phyloP scores from a whole-genome alignment of 2,888 invertebrate genomes.

The Idaea aversata region DNA sequence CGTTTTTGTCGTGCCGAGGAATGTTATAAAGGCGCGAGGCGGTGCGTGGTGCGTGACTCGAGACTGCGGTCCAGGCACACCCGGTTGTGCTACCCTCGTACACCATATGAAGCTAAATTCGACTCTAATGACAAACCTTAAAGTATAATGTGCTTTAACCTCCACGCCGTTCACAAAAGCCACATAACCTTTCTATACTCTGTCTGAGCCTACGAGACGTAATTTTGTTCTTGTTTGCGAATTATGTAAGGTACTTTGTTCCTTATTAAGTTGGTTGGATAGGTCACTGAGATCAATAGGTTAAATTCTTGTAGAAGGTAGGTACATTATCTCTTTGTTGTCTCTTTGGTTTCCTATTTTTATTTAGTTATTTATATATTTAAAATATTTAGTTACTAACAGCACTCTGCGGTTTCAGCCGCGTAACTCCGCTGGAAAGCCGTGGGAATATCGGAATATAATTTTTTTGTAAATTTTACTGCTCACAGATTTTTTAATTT shows the following conservation, averaged over 20 bases:
- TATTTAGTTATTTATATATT: neutral
- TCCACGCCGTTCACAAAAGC: neutral
- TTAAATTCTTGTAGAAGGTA: neutral
- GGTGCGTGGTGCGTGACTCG: constrained; percentile 12
- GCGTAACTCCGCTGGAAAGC: too few species aligned
- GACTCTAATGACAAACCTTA: constrained; percentile 1
- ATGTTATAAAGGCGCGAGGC: constrained; percentile 5
- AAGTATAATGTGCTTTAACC: neutral
- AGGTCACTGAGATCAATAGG: constrained; percentile 2
- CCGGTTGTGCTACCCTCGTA: constrained; percentile 3
- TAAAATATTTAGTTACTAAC: too few species aligned
- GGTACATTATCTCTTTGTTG: neutral
- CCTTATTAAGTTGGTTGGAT: neutral
- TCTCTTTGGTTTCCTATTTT: neutral
- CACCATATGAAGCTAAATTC: neutral
- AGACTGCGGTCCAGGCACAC: constrained; percentile 3
- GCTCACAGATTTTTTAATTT: too few species aligned
- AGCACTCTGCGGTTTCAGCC: too few species aligned
- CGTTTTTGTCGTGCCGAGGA: constrained; percentile 14
- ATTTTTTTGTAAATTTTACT: too few species aligned
- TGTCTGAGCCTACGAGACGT: constrained; percentile 5
- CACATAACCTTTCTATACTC: neutral
- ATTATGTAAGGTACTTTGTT: constrained; percentile 2
- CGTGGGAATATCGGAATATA: too few species aligned
- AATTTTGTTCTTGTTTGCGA: constrained; percentile 3